Base-by-base conservation (phyloP, 2,888 invertebrate genomes). In the Athrips mouffetella region DNA sequence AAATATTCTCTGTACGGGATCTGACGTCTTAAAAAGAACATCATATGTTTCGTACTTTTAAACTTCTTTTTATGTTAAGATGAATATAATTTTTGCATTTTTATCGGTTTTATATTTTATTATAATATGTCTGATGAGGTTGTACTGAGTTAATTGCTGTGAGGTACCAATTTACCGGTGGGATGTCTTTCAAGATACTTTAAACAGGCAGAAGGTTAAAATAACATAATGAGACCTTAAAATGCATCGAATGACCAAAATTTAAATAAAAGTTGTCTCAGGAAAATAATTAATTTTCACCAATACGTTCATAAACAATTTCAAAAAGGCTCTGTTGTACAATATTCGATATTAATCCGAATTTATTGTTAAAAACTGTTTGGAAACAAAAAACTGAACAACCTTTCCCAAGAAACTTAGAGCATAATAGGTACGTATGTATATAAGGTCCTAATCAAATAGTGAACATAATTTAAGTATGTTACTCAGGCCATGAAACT, bases 1-100 rank as follows among this genome's bases (percentile, higher is more conserved):
- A 74, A 74, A 74, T 70, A 73, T 67, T 58, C 57, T 60, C 60
- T 60, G 58, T 67, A 71, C 65, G 63, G 59, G 62, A 65, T 66
- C 69, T 63, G 69, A 72, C 72, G 67, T 65, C 67, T 65, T 55
- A 63, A 65, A 67, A 65, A 60, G 64, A 45, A 33, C 35, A 64
- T 62, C 64, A 65, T 63, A 49, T 55, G 48, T 52, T 25, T 21
- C 37, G 25, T 21, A 37, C 51, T 42, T 35, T 47, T 49, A 20
- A 45, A 42, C 45, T 51, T 54, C 30, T 50, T 52, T 49, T 46
- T 49, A 39, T 45, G 45, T 48, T 52, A 49, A 30, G 52, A 44
- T 31, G 41, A 45, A 46, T 47, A 29, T 48, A 49, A 51, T 45
- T 44, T 50, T 47, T 44, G 50, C 47, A 44, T 47, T 29, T 51